Evolutionary conservation across 2,888 invertebrate genomes (phyloP).

Genomic region (Sesia bembeciformis): DNA sequence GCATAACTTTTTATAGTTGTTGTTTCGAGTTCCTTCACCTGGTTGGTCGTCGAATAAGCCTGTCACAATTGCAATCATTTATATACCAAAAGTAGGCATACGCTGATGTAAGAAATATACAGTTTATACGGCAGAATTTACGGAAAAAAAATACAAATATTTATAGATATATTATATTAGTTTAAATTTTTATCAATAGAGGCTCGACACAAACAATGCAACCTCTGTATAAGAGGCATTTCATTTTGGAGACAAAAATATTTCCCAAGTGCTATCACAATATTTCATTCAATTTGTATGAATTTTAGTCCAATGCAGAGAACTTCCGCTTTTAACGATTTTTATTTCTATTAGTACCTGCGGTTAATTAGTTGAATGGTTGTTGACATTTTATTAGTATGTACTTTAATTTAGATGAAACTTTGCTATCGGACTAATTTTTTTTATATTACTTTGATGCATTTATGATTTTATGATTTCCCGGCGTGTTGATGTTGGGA

Average conservation of each 20-base stretch:
- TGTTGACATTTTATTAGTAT: conserved; percentile 1
- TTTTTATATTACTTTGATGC: no score
- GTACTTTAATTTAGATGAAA: neutral
- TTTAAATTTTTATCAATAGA: neutral
- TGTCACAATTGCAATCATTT: no score
- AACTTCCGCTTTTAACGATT: conserved; percentile 42
- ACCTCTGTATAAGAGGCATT: conserved; percentile 13
- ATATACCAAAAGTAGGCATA: no score
- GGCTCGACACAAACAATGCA: neutral
- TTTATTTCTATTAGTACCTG: conserved; percentile 48
- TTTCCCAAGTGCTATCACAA: conserved; percentile 55
- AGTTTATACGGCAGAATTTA: no score
- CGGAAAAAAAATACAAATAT: no score
- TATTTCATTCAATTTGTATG: conserved; percentile 57
- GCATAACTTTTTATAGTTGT: conserved; percentile 62
- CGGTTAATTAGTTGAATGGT: conserved; percentile 16
- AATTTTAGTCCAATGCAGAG: conserved; percentile 42
- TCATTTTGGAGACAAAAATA: conserved; percentile 38
- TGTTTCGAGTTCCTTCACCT: conserved; percentile 32
- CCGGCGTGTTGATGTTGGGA: neutral
- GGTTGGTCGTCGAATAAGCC: no score
- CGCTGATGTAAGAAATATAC: no score
- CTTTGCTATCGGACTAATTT: no score
- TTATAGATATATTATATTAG: no score
- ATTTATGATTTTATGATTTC: neutral